Evolutionary conservation across 2,797 vertebrate species (phyloP).

Genomic region (Parauchenoglanis ngamensis): DNA sequence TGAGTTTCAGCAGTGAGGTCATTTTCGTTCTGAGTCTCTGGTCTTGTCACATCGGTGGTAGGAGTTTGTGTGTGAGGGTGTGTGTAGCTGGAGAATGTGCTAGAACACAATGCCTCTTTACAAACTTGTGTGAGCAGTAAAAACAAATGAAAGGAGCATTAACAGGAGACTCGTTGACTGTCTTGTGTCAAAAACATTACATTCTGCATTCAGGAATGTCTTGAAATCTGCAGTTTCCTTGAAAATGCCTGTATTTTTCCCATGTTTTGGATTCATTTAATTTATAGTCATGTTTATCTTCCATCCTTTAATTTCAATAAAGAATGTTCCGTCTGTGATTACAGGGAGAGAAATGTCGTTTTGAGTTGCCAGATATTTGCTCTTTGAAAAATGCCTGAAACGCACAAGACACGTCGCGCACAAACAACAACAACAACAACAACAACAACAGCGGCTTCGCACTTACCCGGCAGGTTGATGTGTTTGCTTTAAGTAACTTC

Average conservation of each 20-base stretch:
- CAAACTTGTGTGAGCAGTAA: conserved; percentile 53
- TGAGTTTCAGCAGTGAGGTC: conserved; percentile 50
- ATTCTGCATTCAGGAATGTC: background rate
- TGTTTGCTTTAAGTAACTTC: conserved; percentile 45
- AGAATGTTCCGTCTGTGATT: background rate
- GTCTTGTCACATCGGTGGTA: conserved; percentile 35
- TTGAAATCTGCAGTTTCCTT: background rate
- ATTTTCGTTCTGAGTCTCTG: conserved; percentile 43
- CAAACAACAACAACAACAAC: background rate
- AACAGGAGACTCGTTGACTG: conserved; percentile 4
- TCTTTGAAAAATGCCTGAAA: background rate
- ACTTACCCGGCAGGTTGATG: conserved; percentile 42
- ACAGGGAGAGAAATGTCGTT: background rate
- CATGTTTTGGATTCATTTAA: background rate
- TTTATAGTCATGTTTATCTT: background rate
- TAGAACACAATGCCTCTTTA: conserved; percentile 63
- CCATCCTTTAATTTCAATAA: background rate
- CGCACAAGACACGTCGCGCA: background rate
- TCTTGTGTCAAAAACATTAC: conserved; percentile 14
- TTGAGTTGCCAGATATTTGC: background rate
- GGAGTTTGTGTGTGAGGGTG: conserved; percentile 27
- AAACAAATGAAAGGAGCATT: conserved; percentile 23
- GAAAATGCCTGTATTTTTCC: background rate
- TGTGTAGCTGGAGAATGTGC: conserved; percentile 36
- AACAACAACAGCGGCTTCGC: background rate